These are phyloP conservation scores for Calosoma granatense DNA, from an alignment of 1,140 invertebrate species.

Conservation along the genomic window DNA sequence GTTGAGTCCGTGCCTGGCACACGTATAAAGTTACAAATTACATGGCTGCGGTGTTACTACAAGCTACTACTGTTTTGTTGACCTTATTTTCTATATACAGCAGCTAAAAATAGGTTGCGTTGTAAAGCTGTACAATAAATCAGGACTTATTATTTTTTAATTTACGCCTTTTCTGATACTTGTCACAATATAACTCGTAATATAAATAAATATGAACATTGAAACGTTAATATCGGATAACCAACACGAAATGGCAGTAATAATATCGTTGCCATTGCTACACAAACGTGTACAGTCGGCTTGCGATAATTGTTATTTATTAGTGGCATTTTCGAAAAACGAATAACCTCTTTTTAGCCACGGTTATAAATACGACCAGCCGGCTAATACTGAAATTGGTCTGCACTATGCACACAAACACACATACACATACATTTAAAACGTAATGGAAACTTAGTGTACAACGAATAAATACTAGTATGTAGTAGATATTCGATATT, in stretches of 20 bases:
- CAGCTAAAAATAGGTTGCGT: not conserved
- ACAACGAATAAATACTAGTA: too few relatives aligned
- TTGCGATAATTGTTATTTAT: not conserved
- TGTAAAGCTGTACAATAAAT: conserved; percentile 5
- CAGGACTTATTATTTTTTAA: conserved; percentile 7
- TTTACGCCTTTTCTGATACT: conserved; percentile 4
- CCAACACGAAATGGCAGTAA: not conserved
- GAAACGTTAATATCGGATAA: not conserved
- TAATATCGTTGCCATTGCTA: not conserved
- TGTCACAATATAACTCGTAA: conserved; percentile 4
- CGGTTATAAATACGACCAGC: too few relatives aligned
- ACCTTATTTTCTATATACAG: not conserved
- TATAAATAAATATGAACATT: conserved; percentile 1
- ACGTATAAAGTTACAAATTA: not conserved
- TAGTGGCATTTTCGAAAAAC: not conserved
- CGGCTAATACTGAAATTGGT: too few relatives aligned
- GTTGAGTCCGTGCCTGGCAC: not conserved
- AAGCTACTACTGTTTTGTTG: not conserved
- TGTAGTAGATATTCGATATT: too few relatives aligned
- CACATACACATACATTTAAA: too few relatives aligned
- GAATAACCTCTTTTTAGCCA: not conserved
- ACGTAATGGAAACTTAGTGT: too few relatives aligned
- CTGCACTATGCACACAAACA: too few relatives aligned
- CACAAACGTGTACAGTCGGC: not conserved
- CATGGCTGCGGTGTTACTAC: not conserved